Conservation (phyloP, 1,140 invertebrate species). For the Wiebesia pumilae region DNA sequence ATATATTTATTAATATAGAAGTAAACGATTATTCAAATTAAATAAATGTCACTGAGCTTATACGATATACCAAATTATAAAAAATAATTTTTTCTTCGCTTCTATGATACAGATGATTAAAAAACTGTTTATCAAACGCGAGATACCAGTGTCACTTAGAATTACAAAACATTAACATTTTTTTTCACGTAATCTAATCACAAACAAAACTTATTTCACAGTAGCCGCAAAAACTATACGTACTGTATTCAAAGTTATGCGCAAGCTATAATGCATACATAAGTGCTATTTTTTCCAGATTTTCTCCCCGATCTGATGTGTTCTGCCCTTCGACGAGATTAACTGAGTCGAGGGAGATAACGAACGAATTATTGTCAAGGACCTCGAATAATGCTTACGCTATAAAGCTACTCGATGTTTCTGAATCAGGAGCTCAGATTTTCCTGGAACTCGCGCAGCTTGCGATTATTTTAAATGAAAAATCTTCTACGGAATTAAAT, state of each 20-base stretch:
- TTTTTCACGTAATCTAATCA: conserved; percentile 31
- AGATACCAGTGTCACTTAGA: conserved; percentile 2
- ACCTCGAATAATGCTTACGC: not conserved
- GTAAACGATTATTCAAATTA: not conserved
- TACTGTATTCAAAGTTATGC: not conserved
- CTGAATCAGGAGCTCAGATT: not conserved
- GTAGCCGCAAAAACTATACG: not conserved
- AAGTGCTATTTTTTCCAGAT: not conserved
- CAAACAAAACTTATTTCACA: conserved; percentile 26
- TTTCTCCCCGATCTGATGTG: not conserved
- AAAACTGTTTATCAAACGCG: conserved; percentile 4
- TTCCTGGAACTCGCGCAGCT: not conserved
- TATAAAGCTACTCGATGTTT: not conserved
- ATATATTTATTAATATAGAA: not conserved
- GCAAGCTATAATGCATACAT: not conserved
- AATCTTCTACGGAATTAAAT: not conserved
- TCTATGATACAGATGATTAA: conserved; percentile 5
- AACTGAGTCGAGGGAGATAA: not conserved
- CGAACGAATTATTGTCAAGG: conserved; percentile 31
- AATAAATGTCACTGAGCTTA: not conserved
- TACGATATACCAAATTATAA: not conserved
- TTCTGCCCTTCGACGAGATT: not conserved
- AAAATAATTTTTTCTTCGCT: conserved; percentile 8
- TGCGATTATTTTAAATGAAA: not conserved
- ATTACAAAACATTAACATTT: conserved; percentile 29